phyloP scores from a whole-genome alignment of 1,140 invertebrate genomes.

The Meteorus sp. region DNA sequence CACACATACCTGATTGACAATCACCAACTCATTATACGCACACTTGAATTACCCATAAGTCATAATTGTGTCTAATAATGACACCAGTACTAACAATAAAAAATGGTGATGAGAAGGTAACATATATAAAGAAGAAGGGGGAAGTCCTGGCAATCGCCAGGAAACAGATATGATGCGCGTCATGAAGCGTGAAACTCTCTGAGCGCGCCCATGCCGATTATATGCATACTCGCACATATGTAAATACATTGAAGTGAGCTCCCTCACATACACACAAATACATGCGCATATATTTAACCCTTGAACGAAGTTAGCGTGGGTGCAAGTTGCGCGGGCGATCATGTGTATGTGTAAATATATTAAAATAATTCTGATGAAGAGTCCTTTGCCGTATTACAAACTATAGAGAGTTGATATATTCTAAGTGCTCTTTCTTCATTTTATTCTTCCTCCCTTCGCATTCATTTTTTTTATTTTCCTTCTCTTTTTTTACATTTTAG shows the following conservation, averaged over 20 bases:
- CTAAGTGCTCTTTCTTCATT: background rate
- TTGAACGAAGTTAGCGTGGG: too few species aligned
- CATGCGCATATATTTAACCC: background rate
- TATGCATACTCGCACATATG: constrained; percentile 21
- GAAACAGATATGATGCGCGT: constrained; percentile 54
- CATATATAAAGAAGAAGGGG: too few species aligned
- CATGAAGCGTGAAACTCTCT: constrained; percentile 49
- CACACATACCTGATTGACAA: too few species aligned
- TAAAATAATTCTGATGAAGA: constrained; percentile 32
- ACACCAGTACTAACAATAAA: too few species aligned
- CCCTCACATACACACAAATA: background rate
- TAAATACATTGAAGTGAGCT: constrained; percentile 16
- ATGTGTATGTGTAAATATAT: constrained; percentile 25
- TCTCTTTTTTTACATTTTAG: background rate
- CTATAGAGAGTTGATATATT: too few species aligned
- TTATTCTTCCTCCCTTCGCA: background rate
- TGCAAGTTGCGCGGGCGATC: constrained; percentile 20
- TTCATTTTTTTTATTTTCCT: background rate
- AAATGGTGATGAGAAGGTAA: constrained; percentile 28
- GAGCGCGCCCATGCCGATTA: constrained; percentile 45
- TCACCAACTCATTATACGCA: too few species aligned
- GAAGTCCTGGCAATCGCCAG: constrained; percentile 37
- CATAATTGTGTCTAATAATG: too few species aligned
- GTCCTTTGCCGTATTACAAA: too few species aligned
- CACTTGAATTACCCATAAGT: too few species aligned